A percentile compares a stretch with the other conserved stretches of the same genome.
These are phyloP conservation scores for Ramphastos sulfuratus DNA, from an alignment of 2,113 vertebrate genomes.

Conservation along the genomic window DNA sequence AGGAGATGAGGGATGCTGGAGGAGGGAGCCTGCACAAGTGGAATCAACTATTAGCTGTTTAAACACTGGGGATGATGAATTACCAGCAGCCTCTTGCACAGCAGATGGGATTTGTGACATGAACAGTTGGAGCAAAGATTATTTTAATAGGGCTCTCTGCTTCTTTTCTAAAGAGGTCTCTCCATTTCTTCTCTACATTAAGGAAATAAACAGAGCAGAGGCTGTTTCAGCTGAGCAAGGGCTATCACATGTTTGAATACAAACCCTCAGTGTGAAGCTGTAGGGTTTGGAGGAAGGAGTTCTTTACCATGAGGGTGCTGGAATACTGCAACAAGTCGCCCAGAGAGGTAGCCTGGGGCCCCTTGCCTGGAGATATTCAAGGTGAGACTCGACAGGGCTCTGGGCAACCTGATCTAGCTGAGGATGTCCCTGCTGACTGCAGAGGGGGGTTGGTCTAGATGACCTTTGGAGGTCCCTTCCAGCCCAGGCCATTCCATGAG, in stretches of 20 bases:
- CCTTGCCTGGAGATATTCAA: too few relatives aligned
- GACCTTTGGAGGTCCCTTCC: too few relatives aligned
- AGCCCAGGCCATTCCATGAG: too few relatives aligned
- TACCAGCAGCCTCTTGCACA: not conserved
- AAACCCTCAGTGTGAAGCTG: not conserved
- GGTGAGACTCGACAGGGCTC: too few relatives aligned
- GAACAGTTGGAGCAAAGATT: not conserved
- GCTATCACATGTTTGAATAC: not conserved
- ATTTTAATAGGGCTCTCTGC: not conserved
- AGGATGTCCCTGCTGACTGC: too few relatives aligned
- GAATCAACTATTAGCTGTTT: constrained; percentile 3
- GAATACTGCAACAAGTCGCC: too few relatives aligned
- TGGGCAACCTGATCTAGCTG: too few relatives aligned
- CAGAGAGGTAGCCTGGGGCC: too few relatives aligned
- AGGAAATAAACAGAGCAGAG: not conserved
- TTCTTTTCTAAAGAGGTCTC: not conserved
- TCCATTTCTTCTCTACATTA: not conserved
- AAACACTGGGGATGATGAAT: not conserved
- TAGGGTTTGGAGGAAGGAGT: not conserved
- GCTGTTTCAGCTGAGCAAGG: not conserved
- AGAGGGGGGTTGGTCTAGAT: too few relatives aligned
- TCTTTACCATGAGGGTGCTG: too few relatives aligned
- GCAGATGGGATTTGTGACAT: constrained; percentile 3
- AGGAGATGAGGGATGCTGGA: not conserved
- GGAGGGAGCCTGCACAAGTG: not conserved